A percentile compares a stretch with the other conserved stretches of the same genome.
Conservation (phyloP, 2,797 vertebrate genomes). For the Sylvilagus floridanus region DNA sequence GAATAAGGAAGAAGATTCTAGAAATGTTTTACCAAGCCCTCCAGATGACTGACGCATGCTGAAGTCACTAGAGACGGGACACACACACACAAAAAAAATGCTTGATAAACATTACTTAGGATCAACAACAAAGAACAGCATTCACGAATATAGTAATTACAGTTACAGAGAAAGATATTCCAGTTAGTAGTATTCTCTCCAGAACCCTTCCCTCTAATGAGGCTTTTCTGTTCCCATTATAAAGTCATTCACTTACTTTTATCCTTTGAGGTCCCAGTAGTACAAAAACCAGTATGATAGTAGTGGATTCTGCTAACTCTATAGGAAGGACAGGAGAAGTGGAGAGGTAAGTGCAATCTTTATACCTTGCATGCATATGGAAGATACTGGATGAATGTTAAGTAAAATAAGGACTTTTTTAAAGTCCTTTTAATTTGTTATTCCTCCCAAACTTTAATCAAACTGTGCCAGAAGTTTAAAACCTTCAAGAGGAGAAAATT, state of each 20-base stretch:
- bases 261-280: constrained; percentile 23
- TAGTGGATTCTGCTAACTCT: constrained; percentile 28
- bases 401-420: neutral
- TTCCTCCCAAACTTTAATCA: constrained; percentile 47
- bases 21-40: neutral
- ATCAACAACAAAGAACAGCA: neutral
- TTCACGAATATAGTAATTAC: neutral
- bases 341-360: too few species aligned
- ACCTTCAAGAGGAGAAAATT: neutral
- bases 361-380: neutral
- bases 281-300: constrained; percentile 29
- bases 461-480: constrained; percentile 53
- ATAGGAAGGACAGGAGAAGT: too few species aligned
- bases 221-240: neutral
- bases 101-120: neutral
- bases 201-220: constrained; percentile 49
- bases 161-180: neutral
- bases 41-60: neutral
- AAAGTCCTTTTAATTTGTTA: neutral
- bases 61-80: neutral
- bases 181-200: neutral
- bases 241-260: constrained; percentile 40
- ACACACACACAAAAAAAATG: neutral
- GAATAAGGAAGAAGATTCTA: neutral
- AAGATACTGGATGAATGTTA: neutral